These are phyloP conservation scores for Anastrepha obliqua DNA, from an alignment of 1,140 invertebrate genomes.

Conservation along the genomic window DNA sequence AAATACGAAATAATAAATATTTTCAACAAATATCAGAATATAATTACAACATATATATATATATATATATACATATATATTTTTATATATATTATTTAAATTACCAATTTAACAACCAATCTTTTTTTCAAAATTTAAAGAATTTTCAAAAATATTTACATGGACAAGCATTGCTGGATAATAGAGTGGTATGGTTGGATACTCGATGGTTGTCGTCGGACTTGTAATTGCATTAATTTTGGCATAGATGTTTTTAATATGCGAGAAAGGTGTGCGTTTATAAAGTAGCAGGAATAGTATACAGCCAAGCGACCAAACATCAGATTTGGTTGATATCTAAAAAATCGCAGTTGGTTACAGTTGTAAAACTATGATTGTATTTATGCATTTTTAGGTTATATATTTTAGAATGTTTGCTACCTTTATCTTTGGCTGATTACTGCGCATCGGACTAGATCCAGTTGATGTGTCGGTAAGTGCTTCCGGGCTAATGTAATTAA, in stretches of 20 bases:
- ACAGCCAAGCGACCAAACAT: slow-evolving; percentile 98
- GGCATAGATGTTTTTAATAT: slow-evolving; percentile 83
- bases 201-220: slow-evolving; percentile 84
- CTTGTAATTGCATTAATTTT: slow-evolving; percentile 91
- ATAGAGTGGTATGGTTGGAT: slow-evolving; percentile 76
- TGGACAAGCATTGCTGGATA: slow-evolving; percentile 69
- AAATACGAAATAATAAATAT: too few relatives aligned
- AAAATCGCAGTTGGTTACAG: slow-evolving; percentile 59
- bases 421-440: slow-evolving; percentile 72
- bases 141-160: slow-evolving; percentile 69
- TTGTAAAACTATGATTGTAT: not conserved
- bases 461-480: slow-evolving; percentile 81
- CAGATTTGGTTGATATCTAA: slow-evolving; percentile 93
- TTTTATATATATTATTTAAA: too few relatives aligned
- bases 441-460: slow-evolving; percentile 69
- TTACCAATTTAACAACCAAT: too few relatives aligned
- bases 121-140: too few relatives aligned
- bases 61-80: too few relatives aligned
- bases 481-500: slow-evolving; percentile 98
- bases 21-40: too few relatives aligned
- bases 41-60: too few relatives aligned
- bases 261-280: slow-evolving; percentile 92
- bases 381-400: not conserved
- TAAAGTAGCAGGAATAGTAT: slow-evolving; percentile 96
- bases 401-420: slow-evolving; percentile 28